phyloP scores from a whole-genome alignment of 2,113 vertebrate species.

The Prunella himalayana region DNA sequence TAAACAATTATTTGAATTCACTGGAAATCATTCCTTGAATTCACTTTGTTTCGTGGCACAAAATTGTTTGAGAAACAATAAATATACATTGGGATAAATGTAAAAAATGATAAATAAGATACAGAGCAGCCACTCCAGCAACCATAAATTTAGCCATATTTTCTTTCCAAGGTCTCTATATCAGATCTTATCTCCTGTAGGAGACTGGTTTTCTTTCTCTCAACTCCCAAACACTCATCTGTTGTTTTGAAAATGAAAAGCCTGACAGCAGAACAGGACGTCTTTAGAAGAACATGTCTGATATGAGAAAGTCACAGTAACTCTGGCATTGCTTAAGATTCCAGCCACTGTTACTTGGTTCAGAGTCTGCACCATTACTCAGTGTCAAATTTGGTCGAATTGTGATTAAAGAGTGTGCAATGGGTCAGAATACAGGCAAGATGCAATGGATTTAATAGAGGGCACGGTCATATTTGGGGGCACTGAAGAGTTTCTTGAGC shows the following conservation, averaged over 20 bases:
- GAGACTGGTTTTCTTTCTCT: not conserved
- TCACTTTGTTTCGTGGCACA: not conserved
- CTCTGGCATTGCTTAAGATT: not conserved
- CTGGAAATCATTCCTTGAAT: not conserved
- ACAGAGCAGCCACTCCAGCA: conserved; percentile 53
- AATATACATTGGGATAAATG: conserved; percentile 45
- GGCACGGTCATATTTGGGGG: not conserved
- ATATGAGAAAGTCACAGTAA: not conserved
- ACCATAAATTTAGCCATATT: conserved; percentile 48
- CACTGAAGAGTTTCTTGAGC: not conserved
- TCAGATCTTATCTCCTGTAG: conserved; percentile 52
- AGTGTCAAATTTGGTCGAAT: not conserved
- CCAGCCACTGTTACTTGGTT: not conserved
- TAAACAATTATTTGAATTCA: not conserved
- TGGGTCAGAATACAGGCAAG: not conserved
- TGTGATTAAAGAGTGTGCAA: not conserved
- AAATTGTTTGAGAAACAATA: conserved; percentile 32
- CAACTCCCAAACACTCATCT: conserved; percentile 20
- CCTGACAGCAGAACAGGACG: not conserved
- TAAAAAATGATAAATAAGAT: conserved; percentile 51
- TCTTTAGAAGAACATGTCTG: not conserved
- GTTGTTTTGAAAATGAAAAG: conserved; percentile 31
- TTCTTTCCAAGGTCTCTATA: conserved; percentile 43
- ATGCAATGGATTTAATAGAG: not conserved
- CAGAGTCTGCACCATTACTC: not conserved